Evolutionary conservation across 1,140 invertebrate genomes (phyloP), one percentile per base, ranked within the genome.

Genomic region (Apis dorsata): DNA sequence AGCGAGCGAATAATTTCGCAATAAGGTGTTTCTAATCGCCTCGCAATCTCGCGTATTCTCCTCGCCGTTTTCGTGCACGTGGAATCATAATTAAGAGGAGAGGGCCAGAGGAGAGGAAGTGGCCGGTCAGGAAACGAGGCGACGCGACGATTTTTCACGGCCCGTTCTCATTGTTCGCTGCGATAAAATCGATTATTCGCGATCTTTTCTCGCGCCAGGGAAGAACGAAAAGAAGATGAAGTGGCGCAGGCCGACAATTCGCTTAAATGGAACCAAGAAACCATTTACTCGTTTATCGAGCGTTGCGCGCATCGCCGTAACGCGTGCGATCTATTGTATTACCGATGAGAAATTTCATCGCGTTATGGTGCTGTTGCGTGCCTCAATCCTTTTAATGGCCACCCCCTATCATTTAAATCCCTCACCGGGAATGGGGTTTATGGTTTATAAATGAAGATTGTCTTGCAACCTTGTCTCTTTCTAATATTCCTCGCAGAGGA

Each of bases 1-100:
- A 80, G 83, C 69, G 70, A 24, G 13, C 72, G 85, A 72, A 85
- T 85, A 86, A 86, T 86, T 62, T 70, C 60, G 72, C 85, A 76
- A 85, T 85, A 85, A 85, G 71, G 51, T 63, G 53, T 68, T 74
- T 85, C 84, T 85, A 84, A 85, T 85, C 83, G 63, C 70, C 17
- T 19, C 17, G 55, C 70, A 59, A 85, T 85, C 84, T 84, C 13
- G 34, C 34, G 34, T 44, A 44, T 44, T 62, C 62, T 62, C 13
- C 53, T 65, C 65, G 59, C 81, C 44, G 60, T 69, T 70, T 84
- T 73, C 63, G 63, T 74, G 51, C 70, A 49, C 53, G 69, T 19
- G 11, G 19, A 60, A 85, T 70, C 84, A 65, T 21, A 55, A 72
- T 85, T 79, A 84, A 85, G 74, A 66, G 66, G 57, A 13, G 65